A percentile compares a stretch with the other conserved stretches of the same genome.
Evolutionary conservation across 2,888 invertebrate genomes (phyloP).

Genomic region (Dendrolimus pini): DNA sequence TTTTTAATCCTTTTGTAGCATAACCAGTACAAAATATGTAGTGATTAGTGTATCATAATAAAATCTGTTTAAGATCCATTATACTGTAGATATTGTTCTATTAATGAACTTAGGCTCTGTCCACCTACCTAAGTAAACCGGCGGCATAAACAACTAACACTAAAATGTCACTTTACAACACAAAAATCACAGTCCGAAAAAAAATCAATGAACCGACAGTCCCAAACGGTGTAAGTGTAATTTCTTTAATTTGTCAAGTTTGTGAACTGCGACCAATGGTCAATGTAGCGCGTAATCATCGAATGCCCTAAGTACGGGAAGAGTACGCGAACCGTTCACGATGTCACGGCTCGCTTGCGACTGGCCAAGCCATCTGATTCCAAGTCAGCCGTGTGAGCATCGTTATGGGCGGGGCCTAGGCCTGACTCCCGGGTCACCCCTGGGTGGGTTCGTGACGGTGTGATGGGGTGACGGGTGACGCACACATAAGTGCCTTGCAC

Average conservation of each 20-base stretch:
- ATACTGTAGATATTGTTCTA: too few relatives aligned
- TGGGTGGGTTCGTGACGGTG: constrained; percentile 38
- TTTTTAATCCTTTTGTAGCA: too few relatives aligned
- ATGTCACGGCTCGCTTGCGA: constrained; percentile 73
- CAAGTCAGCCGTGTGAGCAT: constrained; percentile 76
- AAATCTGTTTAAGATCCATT: too few relatives aligned
- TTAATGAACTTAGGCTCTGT: background rate
- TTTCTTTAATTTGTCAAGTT: constrained; percentile 70
- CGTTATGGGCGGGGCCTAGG: constrained; percentile 57
- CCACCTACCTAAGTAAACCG: constrained; percentile 2
- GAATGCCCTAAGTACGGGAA: constrained; percentile 57
- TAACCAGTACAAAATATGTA: too few relatives aligned
- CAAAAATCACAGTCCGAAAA: constrained; percentile 50
- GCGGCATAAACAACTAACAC: constrained; percentile 28
- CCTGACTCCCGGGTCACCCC: constrained; percentile 34
- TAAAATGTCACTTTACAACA: constrained; percentile 43
- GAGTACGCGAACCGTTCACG: constrained; percentile 71
- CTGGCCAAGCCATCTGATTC: constrained; percentile 75
- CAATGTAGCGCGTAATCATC: constrained; percentile 72
- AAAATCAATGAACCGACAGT: constrained; percentile 34
- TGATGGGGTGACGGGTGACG: constrained; percentile 16
- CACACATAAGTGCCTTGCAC: constrained; percentile 46
- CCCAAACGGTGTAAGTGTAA: constrained; percentile 35
- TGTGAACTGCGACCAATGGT: constrained; percentile 50
- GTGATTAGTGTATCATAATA: too few relatives aligned